Conservation (phyloP, 2,797 vertebrate species). For the Pangasius sanitwongsei region DNA sequence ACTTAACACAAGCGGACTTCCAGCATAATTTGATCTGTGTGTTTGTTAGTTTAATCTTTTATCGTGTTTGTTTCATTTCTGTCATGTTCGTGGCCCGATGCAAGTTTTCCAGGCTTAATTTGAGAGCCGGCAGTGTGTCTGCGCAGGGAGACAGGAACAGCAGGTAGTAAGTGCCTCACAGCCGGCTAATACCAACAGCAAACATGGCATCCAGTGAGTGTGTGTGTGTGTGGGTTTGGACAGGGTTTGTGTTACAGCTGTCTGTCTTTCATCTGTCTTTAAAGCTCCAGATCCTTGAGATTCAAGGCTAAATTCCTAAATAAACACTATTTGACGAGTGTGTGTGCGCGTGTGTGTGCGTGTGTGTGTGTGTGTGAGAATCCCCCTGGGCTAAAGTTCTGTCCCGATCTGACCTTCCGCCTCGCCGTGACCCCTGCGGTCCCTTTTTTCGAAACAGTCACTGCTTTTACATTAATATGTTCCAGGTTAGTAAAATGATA, state of each 20-base stretch:
- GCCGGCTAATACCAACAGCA: conserved; percentile 75
- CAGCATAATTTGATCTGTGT: conserved; percentile 59
- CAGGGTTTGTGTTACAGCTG: conserved; percentile 61
- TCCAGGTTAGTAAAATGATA: conserved; percentile 65
- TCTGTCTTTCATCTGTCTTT: conserved; percentile 66
- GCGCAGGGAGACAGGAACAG: conserved; percentile 64
- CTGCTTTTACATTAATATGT: conserved; percentile 67
- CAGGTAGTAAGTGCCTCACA: conserved; percentile 85
- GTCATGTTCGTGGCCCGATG: not conserved
- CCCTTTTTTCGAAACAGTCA: conserved; percentile 41
- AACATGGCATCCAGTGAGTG: conserved; percentile 46
- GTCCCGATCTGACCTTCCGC: conserved; percentile 67
- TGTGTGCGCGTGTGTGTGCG: conserved; percentile 31
- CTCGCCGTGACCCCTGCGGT: conserved; percentile 56
- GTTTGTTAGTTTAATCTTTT: not conserved
- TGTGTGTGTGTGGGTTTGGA: conserved; percentile 30
- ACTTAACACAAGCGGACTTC: conserved; percentile 55
- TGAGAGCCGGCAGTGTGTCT: conserved; percentile 15
- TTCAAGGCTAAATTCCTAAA: conserved; percentile 34
- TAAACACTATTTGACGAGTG: conserved; percentile 34
- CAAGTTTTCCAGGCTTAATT: conserved; percentile 9
- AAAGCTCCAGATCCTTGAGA: conserved; percentile 43
- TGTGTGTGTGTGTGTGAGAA: conserved; percentile 17
- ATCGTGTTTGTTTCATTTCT: conserved; percentile 17
- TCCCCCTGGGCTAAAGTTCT: conserved; percentile 48